Conservation (phyloP, 2,888 invertebrate genomes). For the Temnothorax ravouxi region DNA sequence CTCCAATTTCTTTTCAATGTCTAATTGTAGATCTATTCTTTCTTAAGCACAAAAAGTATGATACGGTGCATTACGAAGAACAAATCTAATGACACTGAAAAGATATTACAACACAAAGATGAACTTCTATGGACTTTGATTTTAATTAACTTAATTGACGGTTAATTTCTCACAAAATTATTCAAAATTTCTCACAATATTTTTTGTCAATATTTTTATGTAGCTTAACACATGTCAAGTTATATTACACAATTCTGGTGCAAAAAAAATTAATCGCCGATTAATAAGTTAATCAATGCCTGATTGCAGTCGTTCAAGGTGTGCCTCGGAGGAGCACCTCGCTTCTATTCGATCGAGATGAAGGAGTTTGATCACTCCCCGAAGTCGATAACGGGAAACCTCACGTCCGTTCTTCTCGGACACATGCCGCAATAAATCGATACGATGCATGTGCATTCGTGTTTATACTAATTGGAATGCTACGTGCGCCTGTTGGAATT, state of each 20-base stretch:
- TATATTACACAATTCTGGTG: too few relatives aligned
- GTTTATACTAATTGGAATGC: conserved; percentile 55
- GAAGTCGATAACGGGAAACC: not conserved
- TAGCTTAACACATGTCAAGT: too few relatives aligned
- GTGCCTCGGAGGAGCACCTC: not conserved
- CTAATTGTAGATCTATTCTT: not conserved
- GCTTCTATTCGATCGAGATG: not conserved
- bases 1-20: not conserved
- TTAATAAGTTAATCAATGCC: not conserved
- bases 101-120: too few relatives aligned
- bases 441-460: conserved; percentile 1
- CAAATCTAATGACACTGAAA: not conserved
- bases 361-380: not conserved
- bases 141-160: too few relatives aligned
- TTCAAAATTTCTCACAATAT: too few relatives aligned
- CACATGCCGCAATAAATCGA: conserved; percentile 22
- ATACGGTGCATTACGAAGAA: not conserved
- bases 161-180: too few relatives aligned
- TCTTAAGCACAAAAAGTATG: not conserved
- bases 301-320: not conserved
- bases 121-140: too few relatives aligned
- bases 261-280: too few relatives aligned
- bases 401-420: conserved; percentile 4
- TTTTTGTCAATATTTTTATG: too few relatives aligned
- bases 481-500: conserved; percentile 50